Percentiles rank a stretch among this genome's conserved stretches.
These are phyloP conservation scores for Epinephelus coioides DNA, from an alignment of 2,797 vertebrate genomes.

Conservation along the genomic window DNA sequence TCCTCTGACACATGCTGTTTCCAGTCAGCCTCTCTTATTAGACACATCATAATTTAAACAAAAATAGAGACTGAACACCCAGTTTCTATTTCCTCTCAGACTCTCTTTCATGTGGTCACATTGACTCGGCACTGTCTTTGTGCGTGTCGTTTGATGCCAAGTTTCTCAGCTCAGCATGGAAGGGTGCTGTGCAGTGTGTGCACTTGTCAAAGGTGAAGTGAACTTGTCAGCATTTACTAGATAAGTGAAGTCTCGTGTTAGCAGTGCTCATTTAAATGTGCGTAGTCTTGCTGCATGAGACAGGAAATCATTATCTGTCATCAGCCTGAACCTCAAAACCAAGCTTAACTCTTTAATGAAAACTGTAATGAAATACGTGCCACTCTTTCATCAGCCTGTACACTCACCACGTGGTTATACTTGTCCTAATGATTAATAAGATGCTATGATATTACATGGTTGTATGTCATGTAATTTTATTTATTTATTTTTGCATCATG, in stretches of 20 bases:
- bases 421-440: background rate
- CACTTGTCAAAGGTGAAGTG: constrained; percentile 11
- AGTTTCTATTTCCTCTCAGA: constrained; percentile 36
- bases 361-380: too few species aligned
- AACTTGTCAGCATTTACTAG: constrained; percentile 37
- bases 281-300: constrained; percentile 5
- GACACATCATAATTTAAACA: constrained; percentile 48
- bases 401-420: background rate
- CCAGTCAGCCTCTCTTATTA: constrained; percentile 42
- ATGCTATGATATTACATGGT: background rate
- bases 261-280: background rate
- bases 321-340: too few species aligned
- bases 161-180: background rate
- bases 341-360: too few species aligned
- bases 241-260: constrained; percentile 6
- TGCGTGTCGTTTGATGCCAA: background rate
- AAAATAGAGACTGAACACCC: constrained; percentile 45
- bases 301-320: constrained; percentile 24
- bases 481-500: constrained; percentile 3
- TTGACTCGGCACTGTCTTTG: constrained; percentile 47
- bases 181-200: background rate
- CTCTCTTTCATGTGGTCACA: constrained; percentile 44
- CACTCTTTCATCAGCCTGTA: background rate
- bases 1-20: constrained; percentile 32
- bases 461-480: background rate